These are phyloP conservation scores for Pitta sordida DNA, from an alignment of 2,113 vertebrate genomes.

Conservation along the genomic window DNA sequence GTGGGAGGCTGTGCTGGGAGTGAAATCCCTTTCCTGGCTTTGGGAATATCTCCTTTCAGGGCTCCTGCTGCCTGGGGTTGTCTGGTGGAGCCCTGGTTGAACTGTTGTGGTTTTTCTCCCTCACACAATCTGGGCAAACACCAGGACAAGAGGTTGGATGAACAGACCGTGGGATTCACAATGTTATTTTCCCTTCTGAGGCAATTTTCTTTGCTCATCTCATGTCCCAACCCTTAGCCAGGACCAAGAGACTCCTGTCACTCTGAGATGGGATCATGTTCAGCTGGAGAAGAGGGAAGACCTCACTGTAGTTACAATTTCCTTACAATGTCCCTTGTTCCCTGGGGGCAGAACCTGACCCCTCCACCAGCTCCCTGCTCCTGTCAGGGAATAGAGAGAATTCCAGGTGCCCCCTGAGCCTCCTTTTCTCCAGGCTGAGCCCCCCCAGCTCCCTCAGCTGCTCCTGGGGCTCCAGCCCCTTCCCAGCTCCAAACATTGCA, in stretches of 20 bases:
- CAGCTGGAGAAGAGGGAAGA: too few species aligned
- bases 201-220: not conserved
- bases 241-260: not conserved
- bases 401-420: not conserved
- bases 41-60: not conserved
- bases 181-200: not conserved
- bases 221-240: not conserved
- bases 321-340: too few species aligned
- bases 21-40: not conserved
- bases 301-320: too few species aligned
- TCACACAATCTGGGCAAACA: not conserved
- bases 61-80: not conserved
- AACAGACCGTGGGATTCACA: not conserved
- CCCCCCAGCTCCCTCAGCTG: not conserved
- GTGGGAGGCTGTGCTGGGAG: not conserved
- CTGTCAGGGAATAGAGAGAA: not conserved
- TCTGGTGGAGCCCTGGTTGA: not conserved
- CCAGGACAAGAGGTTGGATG: not conserved
- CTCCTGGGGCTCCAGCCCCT: too few species aligned
- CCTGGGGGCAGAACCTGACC: too few species aligned
- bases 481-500: too few species aligned
- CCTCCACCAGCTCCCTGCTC: not conserved
- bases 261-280: too few species aligned
- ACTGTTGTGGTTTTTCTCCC: not conserved
- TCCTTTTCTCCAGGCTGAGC: not conserved